Evolutionary conservation across 2,113 vertebrate species (phyloP).

Genomic region (Sylvicapra grimmia): DNA sequence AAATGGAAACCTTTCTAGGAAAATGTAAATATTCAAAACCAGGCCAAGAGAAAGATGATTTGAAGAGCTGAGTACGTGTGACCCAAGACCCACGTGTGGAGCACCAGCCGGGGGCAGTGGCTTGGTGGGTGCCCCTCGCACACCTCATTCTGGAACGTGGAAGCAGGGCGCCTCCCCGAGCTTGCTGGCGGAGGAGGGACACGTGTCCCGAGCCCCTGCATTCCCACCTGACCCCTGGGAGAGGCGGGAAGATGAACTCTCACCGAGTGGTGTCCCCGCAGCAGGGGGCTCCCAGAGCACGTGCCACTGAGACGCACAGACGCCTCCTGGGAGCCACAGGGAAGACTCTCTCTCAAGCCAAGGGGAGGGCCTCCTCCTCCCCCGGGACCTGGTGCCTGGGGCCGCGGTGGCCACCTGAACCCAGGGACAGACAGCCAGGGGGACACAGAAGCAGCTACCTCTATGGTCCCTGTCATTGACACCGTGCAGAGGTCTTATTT

Average conservation of each 20-base stretch:
- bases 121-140: neutral
- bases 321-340: neutral
- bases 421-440: neutral
- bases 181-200: neutral
- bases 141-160: neutral
- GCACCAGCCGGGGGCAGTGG: neutral
- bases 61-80: neutral
- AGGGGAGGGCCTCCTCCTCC: too few relatives aligned
- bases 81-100: neutral
- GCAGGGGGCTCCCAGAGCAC: neutral
- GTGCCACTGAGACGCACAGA: neutral
- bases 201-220: neutral
- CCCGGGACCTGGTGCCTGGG: neutral
- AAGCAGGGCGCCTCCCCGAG: neutral
- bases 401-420: neutral
- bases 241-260: neutral
- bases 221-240: too few relatives aligned
- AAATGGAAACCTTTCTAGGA: neutral
- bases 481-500: neutral
- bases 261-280: neutral
- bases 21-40: neutral
- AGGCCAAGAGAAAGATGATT: neutral
- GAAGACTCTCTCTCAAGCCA: neutral
- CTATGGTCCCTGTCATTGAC: accelerated
- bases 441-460: neutral